A percentile compares a stretch with the other conserved stretches of the same genome.
These are phyloP conservation scores for Mus musculus DNA, from an alignment of 2,113 vertebrate species.

Conservation along the genomic window GRCm39 chr14:47572001-47572500, in stretches of 20 bases:
- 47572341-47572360: neutral
- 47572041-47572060: neutral
- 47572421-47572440: neutral
- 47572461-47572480: slow-evolving; percentile 24
- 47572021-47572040: neutral
- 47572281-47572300: neutral
- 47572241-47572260: neutral
- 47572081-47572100: slow-evolving; percentile 3
- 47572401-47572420: rapidly evolving
- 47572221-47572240: neutral
- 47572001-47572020: neutral
- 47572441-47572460: slow-evolving; percentile 69
- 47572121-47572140: neutral
- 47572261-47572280: neutral
- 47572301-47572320: neutral
- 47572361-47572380: neutral
- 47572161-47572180: neutral
- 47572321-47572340: neutral
- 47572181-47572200: neutral
- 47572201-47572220: neutral
- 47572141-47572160: neutral
- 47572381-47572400: neutral
- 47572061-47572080: slow-evolving; percentile 18
- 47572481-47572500: neutral
- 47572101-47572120: neutral